phyloP scores from a whole-genome alignment of 2,888 invertebrate species.

The Pyrrhosoma nymphula region DNA sequence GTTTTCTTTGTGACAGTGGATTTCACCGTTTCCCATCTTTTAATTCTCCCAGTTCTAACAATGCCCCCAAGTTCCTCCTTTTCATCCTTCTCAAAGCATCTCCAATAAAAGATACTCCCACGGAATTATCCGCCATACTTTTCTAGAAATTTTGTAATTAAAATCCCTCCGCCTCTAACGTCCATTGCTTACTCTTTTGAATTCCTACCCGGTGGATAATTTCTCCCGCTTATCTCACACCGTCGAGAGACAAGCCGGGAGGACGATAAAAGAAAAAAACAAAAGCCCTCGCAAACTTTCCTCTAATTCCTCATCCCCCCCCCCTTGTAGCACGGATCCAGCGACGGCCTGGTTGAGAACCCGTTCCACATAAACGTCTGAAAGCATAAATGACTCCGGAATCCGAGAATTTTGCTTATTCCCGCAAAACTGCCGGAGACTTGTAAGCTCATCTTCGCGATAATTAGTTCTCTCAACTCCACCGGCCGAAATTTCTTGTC shows the following conservation, averaged over 20 bases:
- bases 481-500: conserved; percentile 16
- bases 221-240: not conserved
- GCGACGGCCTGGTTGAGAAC: not conserved
- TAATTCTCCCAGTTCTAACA: not conserved
- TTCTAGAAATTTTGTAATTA: not conserved
- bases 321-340: not conserved
- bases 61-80: not conserved
- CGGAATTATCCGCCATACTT: not conserved
- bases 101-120: not conserved
- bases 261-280: not conserved
- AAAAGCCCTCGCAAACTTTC: not conserved
- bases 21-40: not conserved
- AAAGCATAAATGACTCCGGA: conserved; percentile 1
- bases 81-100: not conserved
- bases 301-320: not conserved
- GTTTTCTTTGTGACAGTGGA: not conserved
- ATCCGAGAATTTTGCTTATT: conserved; percentile 5
- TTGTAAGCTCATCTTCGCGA: not conserved
- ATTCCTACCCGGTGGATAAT: not conserved
- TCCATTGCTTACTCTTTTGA: not conserved
- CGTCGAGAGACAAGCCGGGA: not conserved
- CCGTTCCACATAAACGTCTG: not conserved
- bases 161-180: not conserved
- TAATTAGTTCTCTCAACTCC: conserved; percentile 36
- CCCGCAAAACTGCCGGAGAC: not conserved